Percentiles rank a stretch among this genome's conserved stretches.
Conservation (phyloP, 1,140 invertebrate genomes). For the Rhagoletis zephyria region DNA sequence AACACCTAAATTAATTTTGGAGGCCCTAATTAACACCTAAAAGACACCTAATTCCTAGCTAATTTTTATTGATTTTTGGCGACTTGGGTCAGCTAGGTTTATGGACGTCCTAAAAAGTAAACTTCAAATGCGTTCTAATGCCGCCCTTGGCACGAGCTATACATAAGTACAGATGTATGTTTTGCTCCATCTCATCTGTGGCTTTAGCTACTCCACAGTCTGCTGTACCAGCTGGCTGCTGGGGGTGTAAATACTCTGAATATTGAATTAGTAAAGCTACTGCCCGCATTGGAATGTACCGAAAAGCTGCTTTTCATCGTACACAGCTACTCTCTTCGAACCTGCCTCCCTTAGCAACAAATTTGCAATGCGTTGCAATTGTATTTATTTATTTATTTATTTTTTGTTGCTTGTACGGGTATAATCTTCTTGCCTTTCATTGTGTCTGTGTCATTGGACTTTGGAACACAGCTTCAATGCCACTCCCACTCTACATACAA, state of each 20-base stretch:
- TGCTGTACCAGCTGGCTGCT: not conserved
- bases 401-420: not conserved
- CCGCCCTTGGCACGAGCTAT: not conserved
- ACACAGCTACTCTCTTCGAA: not conserved
- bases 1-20: no score
- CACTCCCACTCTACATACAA: conserved; percentile 20
- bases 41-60: no score
- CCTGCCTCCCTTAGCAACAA: not conserved
- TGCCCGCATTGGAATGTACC: not conserved
- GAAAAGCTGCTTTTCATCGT: not conserved
- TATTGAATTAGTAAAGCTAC: not conserved
- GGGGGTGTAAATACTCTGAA: not conserved
- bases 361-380: conserved; percentile 32
- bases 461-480: conserved; percentile 35
- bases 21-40: no score
- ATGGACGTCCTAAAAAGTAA: conserved; percentile 12
- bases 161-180: not conserved
- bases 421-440: not conserved
- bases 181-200: not conserved
- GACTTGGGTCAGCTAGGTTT: no score
- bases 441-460: conserved; percentile 38
- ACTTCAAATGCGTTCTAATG: not conserved
- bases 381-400: not conserved
- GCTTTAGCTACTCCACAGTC: not conserved
- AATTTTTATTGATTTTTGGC: no score